These are phyloP conservation scores for Campopleginae sp. DNA, from an alignment of 2,888 invertebrate genomes.

Conservation along the genomic window DNA sequence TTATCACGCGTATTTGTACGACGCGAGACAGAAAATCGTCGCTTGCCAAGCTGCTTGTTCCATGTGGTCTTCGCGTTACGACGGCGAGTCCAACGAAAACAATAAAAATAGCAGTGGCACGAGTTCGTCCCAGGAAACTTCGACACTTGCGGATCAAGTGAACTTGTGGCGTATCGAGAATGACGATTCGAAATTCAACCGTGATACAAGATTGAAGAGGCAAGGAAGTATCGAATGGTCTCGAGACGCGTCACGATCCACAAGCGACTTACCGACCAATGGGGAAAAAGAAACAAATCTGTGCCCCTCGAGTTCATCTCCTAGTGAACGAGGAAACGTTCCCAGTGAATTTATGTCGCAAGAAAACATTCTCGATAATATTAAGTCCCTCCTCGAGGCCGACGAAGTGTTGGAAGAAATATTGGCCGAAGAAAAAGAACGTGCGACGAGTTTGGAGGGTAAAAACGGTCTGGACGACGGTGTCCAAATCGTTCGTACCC, in stretches of 20 bases:
- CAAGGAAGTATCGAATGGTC: conserved; percentile 13
- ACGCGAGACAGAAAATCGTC: conserved; percentile 92
- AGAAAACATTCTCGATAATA: conserved; percentile 76
- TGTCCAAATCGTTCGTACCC: conserved; percentile 41
- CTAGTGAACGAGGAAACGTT: not conserved
- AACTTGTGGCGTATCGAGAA: conserved; percentile 70
- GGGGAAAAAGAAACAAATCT: conserved; percentile 44
- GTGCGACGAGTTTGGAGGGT: not conserved
- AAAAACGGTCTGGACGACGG: conserved; percentile 2
- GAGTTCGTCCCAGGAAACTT: conserved; percentile 74
- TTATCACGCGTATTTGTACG: conserved; percentile 94
- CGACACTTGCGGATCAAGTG: conserved; percentile 66
- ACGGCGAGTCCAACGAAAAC: conserved; percentile 86
- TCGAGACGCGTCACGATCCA: conserved; percentile 2
- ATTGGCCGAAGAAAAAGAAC: conserved; percentile 8
- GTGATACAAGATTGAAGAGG: conserved; percentile 12
- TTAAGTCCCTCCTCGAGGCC: conserved; percentile 76
- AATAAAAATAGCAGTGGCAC: conserved; percentile 80
- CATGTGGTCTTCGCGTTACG: conserved; percentile 93
- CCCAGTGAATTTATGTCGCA: conserved; percentile 68
- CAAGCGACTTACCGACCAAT: conserved; percentile 28
- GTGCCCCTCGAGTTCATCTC: not conserved
- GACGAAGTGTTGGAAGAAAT: conserved; percentile 65
- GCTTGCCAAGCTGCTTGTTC: conserved; percentile 90
- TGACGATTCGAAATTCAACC: conserved; percentile 59